phyloP scores from a whole-genome alignment of 2,113 vertebrate genomes.

The Solea solea region DNA sequence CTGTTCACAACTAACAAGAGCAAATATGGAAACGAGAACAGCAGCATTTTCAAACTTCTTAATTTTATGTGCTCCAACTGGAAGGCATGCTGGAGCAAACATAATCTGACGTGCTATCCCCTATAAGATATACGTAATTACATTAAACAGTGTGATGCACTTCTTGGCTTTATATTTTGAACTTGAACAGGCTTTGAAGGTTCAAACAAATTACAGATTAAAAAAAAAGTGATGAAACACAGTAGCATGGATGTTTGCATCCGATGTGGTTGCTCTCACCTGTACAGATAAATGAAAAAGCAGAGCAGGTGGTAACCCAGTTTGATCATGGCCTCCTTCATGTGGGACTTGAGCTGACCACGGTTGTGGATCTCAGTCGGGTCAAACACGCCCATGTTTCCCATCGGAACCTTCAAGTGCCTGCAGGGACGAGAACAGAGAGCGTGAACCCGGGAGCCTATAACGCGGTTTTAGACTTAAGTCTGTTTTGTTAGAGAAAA shows the following conservation, averaged over 20 bases:
- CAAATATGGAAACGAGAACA: too few relatives aligned
- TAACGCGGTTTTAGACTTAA: background rate
- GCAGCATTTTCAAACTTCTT: too few relatives aligned
- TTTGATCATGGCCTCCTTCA: slow-evolving; percentile 99
- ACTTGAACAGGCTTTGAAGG: too few relatives aligned
- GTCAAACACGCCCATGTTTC: slow-evolving; percentile 98
- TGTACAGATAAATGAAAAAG: slow-evolving; percentile 99
- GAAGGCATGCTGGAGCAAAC: too few relatives aligned
- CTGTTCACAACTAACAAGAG: too few relatives aligned
- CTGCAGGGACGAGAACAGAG: slow-evolving; percentile 66
- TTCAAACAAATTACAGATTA: too few relatives aligned
- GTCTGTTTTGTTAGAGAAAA: background rate
- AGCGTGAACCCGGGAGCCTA: background rate
- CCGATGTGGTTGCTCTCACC: slow-evolving; percentile 78
- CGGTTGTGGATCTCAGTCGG: slow-evolving; percentile 99
- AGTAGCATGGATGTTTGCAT: background rate
- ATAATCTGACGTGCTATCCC: too few relatives aligned
- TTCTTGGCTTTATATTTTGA: too few relatives aligned
- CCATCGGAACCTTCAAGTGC: slow-evolving; percentile 93
- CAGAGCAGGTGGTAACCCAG: slow-evolving; percentile 97
- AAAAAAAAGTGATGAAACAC: too few relatives aligned
- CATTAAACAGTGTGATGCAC: too few relatives aligned
- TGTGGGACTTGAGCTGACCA: slow-evolving; percentile 96
- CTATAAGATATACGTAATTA: too few relatives aligned
- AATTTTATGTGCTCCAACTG: too few relatives aligned